A percentile compares a stretch with the other conserved stretches of the same genome.
Evolutionary conservation across 2,888 invertebrate genomes (phyloP).

Genomic region (Suillia variegata): DNA sequence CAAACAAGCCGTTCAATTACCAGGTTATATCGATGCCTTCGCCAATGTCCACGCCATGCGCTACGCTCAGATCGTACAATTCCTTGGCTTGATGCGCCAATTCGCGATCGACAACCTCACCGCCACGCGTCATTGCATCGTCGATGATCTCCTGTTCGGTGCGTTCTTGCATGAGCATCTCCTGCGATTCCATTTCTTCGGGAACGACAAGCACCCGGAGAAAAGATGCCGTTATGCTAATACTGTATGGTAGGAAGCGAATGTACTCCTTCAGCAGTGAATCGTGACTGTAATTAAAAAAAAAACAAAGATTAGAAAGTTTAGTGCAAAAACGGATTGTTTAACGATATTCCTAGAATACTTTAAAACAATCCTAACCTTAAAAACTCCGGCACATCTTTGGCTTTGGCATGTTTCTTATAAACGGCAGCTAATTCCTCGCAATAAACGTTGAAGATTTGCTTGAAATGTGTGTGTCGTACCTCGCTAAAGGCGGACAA

Average conservation of each 20-base stretch:
- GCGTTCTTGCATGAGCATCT: slow-evolving; percentile 27
- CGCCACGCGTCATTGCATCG: slow-evolving; percentile 40
- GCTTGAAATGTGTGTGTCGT: slow-evolving; percentile 45
- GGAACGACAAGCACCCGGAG: slow-evolving; percentile 45
- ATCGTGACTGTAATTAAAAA: slow-evolving; percentile 36
- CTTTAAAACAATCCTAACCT: no score
- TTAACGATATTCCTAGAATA: neutral
- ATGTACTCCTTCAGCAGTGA: slow-evolving; percentile 52
- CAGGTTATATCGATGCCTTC: slow-evolving; percentile 34
- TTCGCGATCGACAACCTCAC: slow-evolving; percentile 50
- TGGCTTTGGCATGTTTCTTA: slow-evolving; percentile 16
- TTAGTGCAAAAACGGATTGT: no score
- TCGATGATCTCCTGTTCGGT: slow-evolving; percentile 32
- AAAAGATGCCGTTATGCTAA: slow-evolving; percentile 43
- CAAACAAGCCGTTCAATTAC: no score
- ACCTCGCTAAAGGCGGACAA: slow-evolving; percentile 48
- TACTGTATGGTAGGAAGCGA: slow-evolving; percentile 44
- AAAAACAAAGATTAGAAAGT: neutral
- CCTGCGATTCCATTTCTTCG: slow-evolving; percentile 25
- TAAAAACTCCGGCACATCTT: slow-evolving; percentile 47
- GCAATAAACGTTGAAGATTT: slow-evolving; percentile 51
- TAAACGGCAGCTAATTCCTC: slow-evolving; percentile 38
- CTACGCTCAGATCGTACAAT: slow-evolving; percentile 43
- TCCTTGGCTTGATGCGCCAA: slow-evolving; percentile 50
- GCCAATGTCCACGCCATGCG: slow-evolving; percentile 41